These are phyloP conservation scores for Micrasema longulum DNA, from an alignment of 1,140 invertebrate species.

Conservation along the genomic window DNA sequence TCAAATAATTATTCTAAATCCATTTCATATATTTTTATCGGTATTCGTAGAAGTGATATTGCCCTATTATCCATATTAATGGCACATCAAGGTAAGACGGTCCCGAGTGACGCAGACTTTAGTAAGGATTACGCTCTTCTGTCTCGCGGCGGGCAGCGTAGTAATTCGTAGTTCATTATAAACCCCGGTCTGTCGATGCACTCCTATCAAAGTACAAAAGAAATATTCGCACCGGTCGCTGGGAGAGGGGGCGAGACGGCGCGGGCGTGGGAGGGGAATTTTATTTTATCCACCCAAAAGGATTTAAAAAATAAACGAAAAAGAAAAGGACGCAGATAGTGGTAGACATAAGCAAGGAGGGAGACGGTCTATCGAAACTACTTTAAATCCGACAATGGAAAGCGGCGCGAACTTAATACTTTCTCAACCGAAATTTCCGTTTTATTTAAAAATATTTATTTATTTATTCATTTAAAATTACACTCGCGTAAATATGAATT, in stretches of 20 bases:
- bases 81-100: too few species aligned
- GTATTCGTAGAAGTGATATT: too few species aligned
- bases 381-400: slow-evolving; percentile 29
- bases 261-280: background rate
- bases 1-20: too few species aligned
- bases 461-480: too few species aligned
- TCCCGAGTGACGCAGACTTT: too few species aligned
- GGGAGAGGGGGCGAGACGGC: background rate
- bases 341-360: slow-evolving; percentile 3
- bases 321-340: slow-evolving; percentile 6
- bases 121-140: too few species aligned
- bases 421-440: background rate
- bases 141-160: too few species aligned
- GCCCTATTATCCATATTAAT: too few species aligned
- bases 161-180: too few species aligned
- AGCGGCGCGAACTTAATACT: slow-evolving; percentile 3
- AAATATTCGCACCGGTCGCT: slow-evolving; percentile 3
- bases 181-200: background rate
- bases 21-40: too few species aligned
- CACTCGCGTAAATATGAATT: too few species aligned
- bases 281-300: slow-evolving; percentile 16
- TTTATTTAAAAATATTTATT: too few species aligned
- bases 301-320: slow-evolving; percentile 7
- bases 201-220: slow-evolving; percentile 6
- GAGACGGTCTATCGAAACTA: slow-evolving; percentile 22